Percentiles rank a stretch among this genome's conserved stretches.
These are phyloP conservation scores for Panurus biarmicus DNA, from an alignment of 2,113 vertebrate genomes.

Conservation along the genomic window DNA sequence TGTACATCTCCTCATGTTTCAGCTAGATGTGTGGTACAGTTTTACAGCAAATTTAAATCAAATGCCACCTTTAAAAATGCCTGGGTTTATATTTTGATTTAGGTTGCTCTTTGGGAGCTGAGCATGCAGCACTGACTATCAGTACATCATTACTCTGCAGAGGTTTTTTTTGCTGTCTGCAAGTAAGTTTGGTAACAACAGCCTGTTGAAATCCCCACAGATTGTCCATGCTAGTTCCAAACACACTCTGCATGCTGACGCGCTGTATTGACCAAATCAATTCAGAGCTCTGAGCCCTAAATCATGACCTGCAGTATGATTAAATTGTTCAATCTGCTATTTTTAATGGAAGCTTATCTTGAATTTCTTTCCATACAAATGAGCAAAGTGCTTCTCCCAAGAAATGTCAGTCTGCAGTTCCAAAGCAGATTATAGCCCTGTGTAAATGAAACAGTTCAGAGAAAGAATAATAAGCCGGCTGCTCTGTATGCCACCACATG, in stretches of 20 bases:
- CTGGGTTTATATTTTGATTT: background rate
- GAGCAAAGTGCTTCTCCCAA: background rate
- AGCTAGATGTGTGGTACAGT: conserved; percentile 15
- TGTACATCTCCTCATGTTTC: conserved; percentile 11
- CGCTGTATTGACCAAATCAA: background rate
- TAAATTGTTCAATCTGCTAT: conserved; percentile 10
- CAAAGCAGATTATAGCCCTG: background rate
- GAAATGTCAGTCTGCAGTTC: background rate
- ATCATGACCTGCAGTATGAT: background rate
- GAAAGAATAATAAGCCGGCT: conserved; percentile 24
- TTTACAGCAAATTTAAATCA: conserved; percentile 47
- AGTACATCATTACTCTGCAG: background rate
- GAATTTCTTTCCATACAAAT: background rate
- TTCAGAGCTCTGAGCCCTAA: background rate
- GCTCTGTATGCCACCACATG: conserved; percentile 5
- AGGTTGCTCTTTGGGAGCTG: background rate
- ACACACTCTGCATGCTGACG: background rate
- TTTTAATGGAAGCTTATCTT: conserved; percentile 36
- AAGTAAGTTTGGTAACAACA: background rate
- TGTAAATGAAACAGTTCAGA: conserved; percentile 35
- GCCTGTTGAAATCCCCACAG: background rate
- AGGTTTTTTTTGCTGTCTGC: background rate
- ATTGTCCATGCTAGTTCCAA: background rate
- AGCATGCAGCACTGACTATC: conserved; percentile 6
- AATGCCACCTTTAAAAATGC: conserved; percentile 5